phyloP scores from a whole-genome alignment of 2,797 vertebrate genomes.

The Sebastes umbrosus region DNA sequence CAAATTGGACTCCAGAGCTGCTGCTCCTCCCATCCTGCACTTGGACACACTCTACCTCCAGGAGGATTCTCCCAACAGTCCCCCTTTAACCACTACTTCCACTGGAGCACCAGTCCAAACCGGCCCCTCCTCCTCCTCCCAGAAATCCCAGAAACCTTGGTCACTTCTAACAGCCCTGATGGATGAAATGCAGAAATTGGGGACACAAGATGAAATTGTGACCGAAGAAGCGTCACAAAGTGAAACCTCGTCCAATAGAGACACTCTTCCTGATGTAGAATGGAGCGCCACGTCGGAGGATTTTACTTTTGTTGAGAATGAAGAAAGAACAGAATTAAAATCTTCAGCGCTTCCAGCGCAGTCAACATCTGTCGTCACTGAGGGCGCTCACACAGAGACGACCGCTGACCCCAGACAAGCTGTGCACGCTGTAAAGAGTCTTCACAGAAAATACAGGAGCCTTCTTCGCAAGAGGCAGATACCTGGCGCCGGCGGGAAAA shows the following conservation, averaged over 20 bases:
- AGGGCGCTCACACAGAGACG: conserved; percentile 4
- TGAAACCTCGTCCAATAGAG: not conserved
- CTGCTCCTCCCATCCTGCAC: conserved; percentile 66
- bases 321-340: conserved; percentile 13
- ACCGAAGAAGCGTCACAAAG: not conserved
- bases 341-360: not conserved
- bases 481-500: conserved; percentile 61
- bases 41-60: conserved; percentile 55
- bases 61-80: conserved; percentile 23
- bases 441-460: conserved; percentile 72
- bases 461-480: conserved; percentile 74
- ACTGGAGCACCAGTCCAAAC: not conserved
- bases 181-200: conserved; percentile 46
- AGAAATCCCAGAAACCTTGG: conserved; percentile 42
- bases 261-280: not conserved
- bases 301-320: conserved; percentile 28
- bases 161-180: conserved; percentile 53
- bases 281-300: conserved; percentile 26
- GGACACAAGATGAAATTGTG: not conserved
- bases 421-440: conserved; percentile 5
- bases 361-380: conserved; percentile 1
- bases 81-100: conserved; percentile 7
- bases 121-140: conserved; percentile 10
- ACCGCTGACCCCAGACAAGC: conserved; percentile 24
- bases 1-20: conserved; percentile 73